phyloP scores from a whole-genome alignment of 2,888 invertebrate genomes.

The Patella caerulea region DNA sequence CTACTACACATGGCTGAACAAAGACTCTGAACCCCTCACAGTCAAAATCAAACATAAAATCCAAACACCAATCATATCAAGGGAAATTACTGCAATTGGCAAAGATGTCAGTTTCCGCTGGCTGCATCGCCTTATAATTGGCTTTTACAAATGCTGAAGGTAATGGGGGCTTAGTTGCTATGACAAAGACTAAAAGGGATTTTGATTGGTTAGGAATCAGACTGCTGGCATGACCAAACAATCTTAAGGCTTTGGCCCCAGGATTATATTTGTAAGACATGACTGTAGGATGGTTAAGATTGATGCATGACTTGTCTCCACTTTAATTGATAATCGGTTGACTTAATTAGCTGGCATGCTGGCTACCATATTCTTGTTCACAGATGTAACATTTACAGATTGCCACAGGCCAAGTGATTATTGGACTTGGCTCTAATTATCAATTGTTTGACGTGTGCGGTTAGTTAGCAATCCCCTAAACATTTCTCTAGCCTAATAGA shows the following conservation, averaged over 20 bases:
- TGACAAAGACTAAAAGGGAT: slow-evolving; percentile 22
- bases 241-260: not conserved
- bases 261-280: not conserved
- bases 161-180: slow-evolving; percentile 24
- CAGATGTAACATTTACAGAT: too few species aligned
- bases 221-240: not conserved
- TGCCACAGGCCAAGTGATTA: too few species aligned
- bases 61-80: slow-evolving; percentile 26
- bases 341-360: too few species aligned
- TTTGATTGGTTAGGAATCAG: slow-evolving; percentile 13
- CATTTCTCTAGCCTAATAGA: too few species aligned
- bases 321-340: too few species aligned
- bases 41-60: slow-evolving; percentile 19
- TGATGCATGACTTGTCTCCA: too few species aligned
- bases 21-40: not conserved
- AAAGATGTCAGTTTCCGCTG: slow-evolving; percentile 20
- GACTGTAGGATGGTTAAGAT: too few species aligned
- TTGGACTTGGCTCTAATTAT: too few species aligned
- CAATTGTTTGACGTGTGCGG: too few species aligned
- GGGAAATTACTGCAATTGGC: slow-evolving; percentile 29
- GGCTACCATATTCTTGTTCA: too few species aligned
- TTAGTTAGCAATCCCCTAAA: too few species aligned
- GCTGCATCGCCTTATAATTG: slow-evolving; percentile 20
- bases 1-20: not conserved
- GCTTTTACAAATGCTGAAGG: slow-evolving; percentile 17